A percentile compares a stretch with the other conserved stretches of the same genome.
Evolutionary conservation across 2,888 invertebrate genomes (phyloP).

Genomic region (Scaeva pyrastri): DNA sequence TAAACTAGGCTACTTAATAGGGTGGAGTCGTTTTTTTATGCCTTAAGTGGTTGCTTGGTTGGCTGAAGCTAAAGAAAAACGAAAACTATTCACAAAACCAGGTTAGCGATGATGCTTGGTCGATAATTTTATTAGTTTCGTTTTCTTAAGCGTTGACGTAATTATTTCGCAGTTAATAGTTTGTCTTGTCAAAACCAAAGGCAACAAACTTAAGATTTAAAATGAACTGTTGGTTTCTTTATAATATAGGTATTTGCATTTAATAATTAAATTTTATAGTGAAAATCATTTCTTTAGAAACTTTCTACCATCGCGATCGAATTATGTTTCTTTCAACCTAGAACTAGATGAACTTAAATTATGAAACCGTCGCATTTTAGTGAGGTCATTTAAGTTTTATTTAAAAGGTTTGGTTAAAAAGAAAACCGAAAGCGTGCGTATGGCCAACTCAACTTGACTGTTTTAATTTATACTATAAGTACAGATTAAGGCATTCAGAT

Average conservation of each 20-base stretch:
- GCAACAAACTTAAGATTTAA: conserved; percentile 12
- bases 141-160: conserved; percentile 38
- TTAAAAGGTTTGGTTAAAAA: too few relatives aligned
- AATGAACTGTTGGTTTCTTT: conserved; percentile 13
- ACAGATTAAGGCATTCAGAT: too few relatives aligned
- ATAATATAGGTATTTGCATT: background rate
- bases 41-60: conserved; percentile 1
- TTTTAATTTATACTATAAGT: too few relatives aligned
- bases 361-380: too few relatives aligned
- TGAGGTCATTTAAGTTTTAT: too few relatives aligned
- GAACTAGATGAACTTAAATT: too few relatives aligned
- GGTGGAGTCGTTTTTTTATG: conserved; percentile 14
- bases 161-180: conserved; percentile 45
- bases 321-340: too few relatives aligned
- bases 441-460: too few relatives aligned
- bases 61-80: conserved; percentile 27
- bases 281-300: too few relatives aligned
- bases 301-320: too few relatives aligned
- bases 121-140: conserved; percentile 66
- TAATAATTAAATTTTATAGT: too few relatives aligned
- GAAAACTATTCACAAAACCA: conserved; percentile 20
- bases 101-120: conserved; percentile 63
- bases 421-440: too few relatives aligned
- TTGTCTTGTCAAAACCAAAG: conserved; percentile 23
- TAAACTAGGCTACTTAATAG: background rate